phyloP scores from a whole-genome alignment of 2,888 invertebrate species.

The Drosophila tanythrix region DNA sequence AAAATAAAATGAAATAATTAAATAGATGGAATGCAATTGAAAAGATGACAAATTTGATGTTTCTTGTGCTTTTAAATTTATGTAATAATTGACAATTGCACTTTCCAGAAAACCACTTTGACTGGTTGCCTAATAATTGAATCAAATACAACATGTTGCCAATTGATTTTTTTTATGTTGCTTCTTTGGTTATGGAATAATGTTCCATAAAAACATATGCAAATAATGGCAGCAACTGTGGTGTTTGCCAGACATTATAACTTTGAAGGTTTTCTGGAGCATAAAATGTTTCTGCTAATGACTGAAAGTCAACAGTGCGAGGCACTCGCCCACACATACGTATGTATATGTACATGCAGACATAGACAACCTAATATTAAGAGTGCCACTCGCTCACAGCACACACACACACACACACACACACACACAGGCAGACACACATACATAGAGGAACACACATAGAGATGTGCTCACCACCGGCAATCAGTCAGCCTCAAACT shows the following conservation, averaged over 20 bases:
- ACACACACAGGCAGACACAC: slow-evolving; percentile 4
- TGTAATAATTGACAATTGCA: not conserved
- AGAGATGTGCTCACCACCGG: slow-evolving; percentile 37
- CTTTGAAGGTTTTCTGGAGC: slow-evolving; percentile 35
- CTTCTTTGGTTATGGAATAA: not conserved
- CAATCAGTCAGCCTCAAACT: slow-evolving; percentile 76
- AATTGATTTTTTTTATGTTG: not conserved
- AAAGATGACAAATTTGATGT: not conserved
- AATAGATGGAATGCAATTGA: not conserved
- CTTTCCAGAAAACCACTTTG: not conserved
- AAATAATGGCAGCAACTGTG: slow-evolving; percentile 7
- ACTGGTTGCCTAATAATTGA: not conserved
- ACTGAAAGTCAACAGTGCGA: slow-evolving; percentile 57
- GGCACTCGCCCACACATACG: slow-evolving; percentile 1
- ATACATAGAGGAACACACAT: slow-evolving; percentile 9
- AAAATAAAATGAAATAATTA: not conserved
- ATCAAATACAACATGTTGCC: slow-evolving; percentile 1
- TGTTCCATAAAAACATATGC: slow-evolving; percentile 13
- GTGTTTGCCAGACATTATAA: not conserved
- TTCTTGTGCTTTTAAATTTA: not conserved
- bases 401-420: slow-evolving; percentile 4
- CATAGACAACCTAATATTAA: slow-evolving; percentile 11
- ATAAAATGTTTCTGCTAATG: slow-evolving; percentile 49
- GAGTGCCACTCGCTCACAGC: not conserved
- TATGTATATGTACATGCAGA: not conserved